Conservation (phyloP, 2,113 vertebrate genomes). For the Oreocharis arfaki region DNA sequence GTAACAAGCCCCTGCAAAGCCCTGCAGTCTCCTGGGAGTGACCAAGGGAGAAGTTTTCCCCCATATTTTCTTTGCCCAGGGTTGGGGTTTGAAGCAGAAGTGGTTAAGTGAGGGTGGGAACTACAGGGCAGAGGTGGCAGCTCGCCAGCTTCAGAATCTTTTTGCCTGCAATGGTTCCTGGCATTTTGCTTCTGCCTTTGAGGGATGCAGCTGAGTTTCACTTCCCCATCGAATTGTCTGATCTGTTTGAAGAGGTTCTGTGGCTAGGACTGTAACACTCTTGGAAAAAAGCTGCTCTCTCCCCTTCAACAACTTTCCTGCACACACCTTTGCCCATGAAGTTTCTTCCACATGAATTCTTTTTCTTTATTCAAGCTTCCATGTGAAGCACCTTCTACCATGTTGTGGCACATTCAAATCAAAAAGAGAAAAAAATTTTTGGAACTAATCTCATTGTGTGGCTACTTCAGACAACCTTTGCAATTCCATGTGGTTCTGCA, state of each 20-base stretch:
- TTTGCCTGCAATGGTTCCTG: neutral
- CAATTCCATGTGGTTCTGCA: neutral
- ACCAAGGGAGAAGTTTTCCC: neutral
- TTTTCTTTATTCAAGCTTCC: neutral
- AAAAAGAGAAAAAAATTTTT: neutral
- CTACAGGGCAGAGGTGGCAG: neutral
- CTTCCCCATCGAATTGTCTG: neutral
- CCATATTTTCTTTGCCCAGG: neutral
- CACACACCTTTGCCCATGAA: neutral
- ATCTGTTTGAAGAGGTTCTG: neutral
- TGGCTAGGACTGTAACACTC: neutral
- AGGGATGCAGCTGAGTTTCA: neutral
- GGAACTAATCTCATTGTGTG: neutral
- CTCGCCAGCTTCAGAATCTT: neutral
- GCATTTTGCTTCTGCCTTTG: neutral
- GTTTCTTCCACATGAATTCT: neutral
- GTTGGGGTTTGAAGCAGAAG: neutral
- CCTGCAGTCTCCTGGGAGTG: neutral
- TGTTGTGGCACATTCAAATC: neutral
- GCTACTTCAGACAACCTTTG: neutral
- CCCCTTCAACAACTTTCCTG: neutral
- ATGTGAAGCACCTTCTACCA: neutral
- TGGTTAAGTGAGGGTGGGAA: neutral
- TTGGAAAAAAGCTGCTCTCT: neutral
- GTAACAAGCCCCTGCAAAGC: neutral